Evolutionary conservation across 2,113 vertebrate genomes (phyloP), one percentile per base, ranked within the genome.

Genomic region (Bufo bufo): DNA sequence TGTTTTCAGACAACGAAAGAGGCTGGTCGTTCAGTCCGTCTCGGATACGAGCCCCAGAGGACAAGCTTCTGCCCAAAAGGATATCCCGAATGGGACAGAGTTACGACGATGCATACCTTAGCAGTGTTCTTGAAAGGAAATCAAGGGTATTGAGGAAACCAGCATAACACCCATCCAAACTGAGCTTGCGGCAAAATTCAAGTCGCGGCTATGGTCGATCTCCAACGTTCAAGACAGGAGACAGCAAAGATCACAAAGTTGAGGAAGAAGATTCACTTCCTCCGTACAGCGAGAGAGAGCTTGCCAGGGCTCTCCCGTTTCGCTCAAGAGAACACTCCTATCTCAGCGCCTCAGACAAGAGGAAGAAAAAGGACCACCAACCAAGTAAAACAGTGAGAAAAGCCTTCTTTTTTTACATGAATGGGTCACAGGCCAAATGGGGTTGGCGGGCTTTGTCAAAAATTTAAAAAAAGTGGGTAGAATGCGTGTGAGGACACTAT

Each of bases 371-470:
- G 92, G 95, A 96, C 87, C 95, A 96, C 87, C 95, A 94, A 20
- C 87, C 94, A 89, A 95, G 96, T 74, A 99, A 98, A 95, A 93
- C 95, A 92, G 98, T 99, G 93, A 96, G 97, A 90, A 91, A 88
- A 71, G 3, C 84, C 71, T 90, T 91, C 90, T 88, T 75, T 91
- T 77, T 89, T 92, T 74, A 87, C 92, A 89, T 91, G 89, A 80
- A 90, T 71, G 91, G 91, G 86, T 86, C 90, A 86, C 89, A 88
- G 0, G 0, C 59, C 71, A 83, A 89, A 87, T 89, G 75, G 90
- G 90, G 87, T 71, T 87, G n/a, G 61, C 0, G 71, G 87, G 87
- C 87, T 45, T 88, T 88, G 81, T 88, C 87, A 54, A 88, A 88
- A 52, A 88, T 88, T 52, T 88, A 84, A 83, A 7, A 80, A 80